Percentiles rank a stretch among this genome's conserved stretches.
Evolutionary conservation across 2,888 invertebrate genomes (phyloP).

Genomic region (Drosophila prolongata): DNA sequence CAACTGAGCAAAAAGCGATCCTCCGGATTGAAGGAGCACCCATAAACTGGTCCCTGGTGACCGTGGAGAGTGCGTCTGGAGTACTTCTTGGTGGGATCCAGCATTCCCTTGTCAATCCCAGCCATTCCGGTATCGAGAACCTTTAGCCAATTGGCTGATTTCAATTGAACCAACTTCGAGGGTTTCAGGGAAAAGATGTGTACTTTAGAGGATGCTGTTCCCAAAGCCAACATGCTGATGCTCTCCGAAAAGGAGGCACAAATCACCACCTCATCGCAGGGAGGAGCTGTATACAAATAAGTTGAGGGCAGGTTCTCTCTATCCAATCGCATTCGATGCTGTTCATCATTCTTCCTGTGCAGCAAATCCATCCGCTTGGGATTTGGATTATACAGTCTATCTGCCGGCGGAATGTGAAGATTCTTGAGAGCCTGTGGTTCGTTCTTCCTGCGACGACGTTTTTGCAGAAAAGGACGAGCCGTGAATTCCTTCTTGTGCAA

Average conservation of each 20-base stretch:
- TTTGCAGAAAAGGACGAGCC: constrained; percentile 1
- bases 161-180: constrained; percentile 54
- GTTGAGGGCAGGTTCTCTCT: constrained; percentile 46
- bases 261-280: constrained; percentile 31
- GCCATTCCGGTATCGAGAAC: constrained; percentile 37
- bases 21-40: constrained; percentile 49
- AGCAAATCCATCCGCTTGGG: constrained; percentile 52
- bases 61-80: constrained; percentile 47
- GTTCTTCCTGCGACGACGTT: constrained; percentile 39
- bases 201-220: constrained; percentile 44
- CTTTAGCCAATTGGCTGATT: constrained; percentile 36
- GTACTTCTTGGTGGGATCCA: constrained; percentile 35
- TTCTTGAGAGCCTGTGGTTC: constrained; percentile 24
- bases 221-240: constrained; percentile 48
- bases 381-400: constrained; percentile 43
- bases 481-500: constrained; percentile 27
- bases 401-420: constrained; percentile 23
- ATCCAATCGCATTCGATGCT: constrained; percentile 41
- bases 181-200: constrained; percentile 51
- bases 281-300: constrained; percentile 46
- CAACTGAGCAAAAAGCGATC: constrained; percentile 54
- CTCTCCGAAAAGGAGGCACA: constrained; percentile 56
- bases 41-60: constrained; percentile 51
- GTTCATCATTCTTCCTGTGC: constrained; percentile 48
- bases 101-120: constrained; percentile 50